Conservation (phyloP, 2,797 vertebrate species). For the Gadopsis marmoratus region DNA sequence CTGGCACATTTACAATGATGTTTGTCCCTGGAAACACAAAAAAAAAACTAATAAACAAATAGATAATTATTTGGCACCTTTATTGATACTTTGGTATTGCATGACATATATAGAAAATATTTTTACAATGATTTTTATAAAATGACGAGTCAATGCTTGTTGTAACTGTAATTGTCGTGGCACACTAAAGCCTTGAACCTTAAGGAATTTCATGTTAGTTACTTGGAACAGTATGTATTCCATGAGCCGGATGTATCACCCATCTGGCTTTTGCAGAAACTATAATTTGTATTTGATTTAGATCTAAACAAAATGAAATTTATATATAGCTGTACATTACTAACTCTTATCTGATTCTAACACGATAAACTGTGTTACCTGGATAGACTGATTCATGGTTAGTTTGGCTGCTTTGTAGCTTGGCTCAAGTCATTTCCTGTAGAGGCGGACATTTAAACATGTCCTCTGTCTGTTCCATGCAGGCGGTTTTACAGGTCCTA, state of each 20-base stretch:
- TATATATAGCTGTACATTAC: no score
- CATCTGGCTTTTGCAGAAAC: background rate
- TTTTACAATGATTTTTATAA: background rate
- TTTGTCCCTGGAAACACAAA: no score
- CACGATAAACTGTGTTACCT: background rate
- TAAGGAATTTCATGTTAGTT: constrained; percentile 2
- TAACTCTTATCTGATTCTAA: background rate
- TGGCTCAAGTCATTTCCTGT: constrained; percentile 17
- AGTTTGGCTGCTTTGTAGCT: constrained; percentile 2
- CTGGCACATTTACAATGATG: no score
- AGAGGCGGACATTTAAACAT: constrained; percentile 3
- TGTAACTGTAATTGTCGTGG: background rate
- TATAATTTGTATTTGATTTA: background rate
- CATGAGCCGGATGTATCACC: background rate
- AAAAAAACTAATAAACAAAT: no score
- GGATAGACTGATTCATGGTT: background rate
- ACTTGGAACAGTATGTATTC: background rate
- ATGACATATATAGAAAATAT: background rate
- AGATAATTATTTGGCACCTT: background rate
- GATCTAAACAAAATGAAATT: background rate
- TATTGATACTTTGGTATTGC: background rate
- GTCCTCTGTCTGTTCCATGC: background rate
- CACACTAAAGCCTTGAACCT: background rate
- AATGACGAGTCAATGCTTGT: no score
- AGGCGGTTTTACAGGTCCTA: background rate